Conservation (phyloP, 2,888 invertebrate species). For the Trichogramma evanescens region DNA sequence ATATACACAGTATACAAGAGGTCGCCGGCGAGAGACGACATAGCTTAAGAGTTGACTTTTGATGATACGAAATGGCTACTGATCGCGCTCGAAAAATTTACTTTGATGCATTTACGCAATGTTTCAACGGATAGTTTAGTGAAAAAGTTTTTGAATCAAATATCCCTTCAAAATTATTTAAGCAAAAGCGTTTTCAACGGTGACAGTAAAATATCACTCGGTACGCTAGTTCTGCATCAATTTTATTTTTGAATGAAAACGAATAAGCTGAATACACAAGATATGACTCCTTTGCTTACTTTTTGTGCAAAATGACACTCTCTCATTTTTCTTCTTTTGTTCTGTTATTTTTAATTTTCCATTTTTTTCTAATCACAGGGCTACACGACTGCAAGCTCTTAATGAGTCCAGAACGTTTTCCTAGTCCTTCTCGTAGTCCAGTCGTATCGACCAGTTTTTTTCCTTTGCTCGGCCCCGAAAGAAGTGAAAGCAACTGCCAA, state of each 20-base stretch:
- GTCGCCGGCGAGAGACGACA: background rate
- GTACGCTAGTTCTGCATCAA: background rate
- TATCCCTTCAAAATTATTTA: too few relatives aligned
- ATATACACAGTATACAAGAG: too few relatives aligned
- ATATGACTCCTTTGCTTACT: background rate
- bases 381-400: constrained; percentile 34
- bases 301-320: constrained; percentile 4
- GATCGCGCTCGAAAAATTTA: constrained; percentile 9
- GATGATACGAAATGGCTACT: constrained; percentile 18
- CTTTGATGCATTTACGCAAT: background rate
- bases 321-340: constrained; percentile 3
- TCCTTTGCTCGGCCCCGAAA: background rate
- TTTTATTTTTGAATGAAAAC: background rate
- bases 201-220: too few relatives aligned
- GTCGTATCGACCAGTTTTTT: constrained; percentile 1
- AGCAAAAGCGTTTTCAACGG: too few relatives aligned
- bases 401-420: constrained; percentile 38
- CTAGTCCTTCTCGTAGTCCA: constrained; percentile 2
- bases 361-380: constrained; percentile 32
- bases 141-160: background rate
- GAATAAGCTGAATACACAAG: background rate
- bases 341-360: constrained; percentile 26
- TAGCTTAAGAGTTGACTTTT: constrained; percentile 8
- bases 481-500: constrained; percentile 1
- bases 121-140: background rate